These are phyloP conservation scores for Galagoides demidoff DNA, from an alignment of 2,797 vertebrate species.

Conservation along the genomic window DNA sequence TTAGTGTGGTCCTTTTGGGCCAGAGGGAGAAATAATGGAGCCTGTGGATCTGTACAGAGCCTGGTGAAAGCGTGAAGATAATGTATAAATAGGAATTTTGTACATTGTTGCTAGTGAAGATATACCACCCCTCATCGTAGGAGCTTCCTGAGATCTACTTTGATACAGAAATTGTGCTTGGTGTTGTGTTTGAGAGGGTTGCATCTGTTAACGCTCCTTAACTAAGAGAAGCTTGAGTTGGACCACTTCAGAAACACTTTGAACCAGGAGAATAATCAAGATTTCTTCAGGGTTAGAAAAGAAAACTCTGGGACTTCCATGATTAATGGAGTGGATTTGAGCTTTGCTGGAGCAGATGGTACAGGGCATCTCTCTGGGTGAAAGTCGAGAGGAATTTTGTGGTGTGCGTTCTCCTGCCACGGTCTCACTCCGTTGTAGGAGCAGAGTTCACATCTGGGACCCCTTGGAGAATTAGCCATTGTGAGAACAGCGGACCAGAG, in stretches of 20 bases:
- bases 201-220: neutral
- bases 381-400: conserved; percentile 64
- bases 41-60: neutral
- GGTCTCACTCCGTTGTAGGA: conserved; percentile 62
- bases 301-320: conserved; percentile 35
- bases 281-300: conserved; percentile 63
- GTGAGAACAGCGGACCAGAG: conserved; percentile 55
- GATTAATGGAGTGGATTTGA: conserved; percentile 70
- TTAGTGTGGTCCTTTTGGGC: neutral
- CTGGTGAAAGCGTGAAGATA: neutral
- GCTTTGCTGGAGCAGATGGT: conserved; percentile 71
- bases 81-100: neutral
- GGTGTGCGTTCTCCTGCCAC: conserved; percentile 48
- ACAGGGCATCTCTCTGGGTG: conserved; percentile 63
- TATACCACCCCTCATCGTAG: neutral
- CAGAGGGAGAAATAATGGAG: neutral
- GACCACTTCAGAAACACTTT: conserved; percentile 25
- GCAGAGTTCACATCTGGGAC: conserved; percentile 75
- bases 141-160: neutral
- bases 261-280: conserved; percentile 49
- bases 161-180: neutral
- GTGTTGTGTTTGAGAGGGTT: neutral
- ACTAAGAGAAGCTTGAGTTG: conserved; percentile 14
- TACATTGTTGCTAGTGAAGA: neutral
- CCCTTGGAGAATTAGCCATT: conserved; percentile 68